Conservation (phyloP, 2,113 vertebrate genomes). For the Perca fluviatilis region DNA sequence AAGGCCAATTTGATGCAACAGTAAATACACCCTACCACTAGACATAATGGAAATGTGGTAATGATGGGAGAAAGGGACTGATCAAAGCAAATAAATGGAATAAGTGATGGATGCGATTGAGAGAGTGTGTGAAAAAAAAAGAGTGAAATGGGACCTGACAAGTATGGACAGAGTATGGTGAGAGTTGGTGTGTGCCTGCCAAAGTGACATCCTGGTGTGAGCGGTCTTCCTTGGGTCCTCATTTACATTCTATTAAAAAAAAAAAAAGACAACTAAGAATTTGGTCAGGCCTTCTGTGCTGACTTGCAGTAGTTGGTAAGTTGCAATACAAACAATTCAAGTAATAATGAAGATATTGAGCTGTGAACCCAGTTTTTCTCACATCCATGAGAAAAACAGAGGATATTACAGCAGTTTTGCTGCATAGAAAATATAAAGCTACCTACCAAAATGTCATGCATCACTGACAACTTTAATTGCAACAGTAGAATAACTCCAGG, state of each 20-base stretch:
- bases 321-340: not conserved
- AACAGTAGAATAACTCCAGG: slow-evolving; percentile 1
- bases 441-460: not conserved
- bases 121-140: slow-evolving; percentile 43
- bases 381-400: not conserved
- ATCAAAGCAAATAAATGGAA: not conserved
- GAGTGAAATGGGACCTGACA: slow-evolving; percentile 33
- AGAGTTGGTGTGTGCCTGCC: slow-evolving; percentile 72
- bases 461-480: not conserved
- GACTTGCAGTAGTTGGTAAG: not conserved
- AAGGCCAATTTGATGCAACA: not conserved
- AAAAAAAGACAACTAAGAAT: slow-evolving; percentile 46
- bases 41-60: not conserved
- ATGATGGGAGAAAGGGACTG: not conserved
- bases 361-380: not conserved
- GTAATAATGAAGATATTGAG: not conserved
- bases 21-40: not conserved
- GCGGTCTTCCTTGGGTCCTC: slow-evolving; percentile 51
- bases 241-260: slow-evolving; percentile 70
- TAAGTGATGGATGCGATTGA: slow-evolving; percentile 21
- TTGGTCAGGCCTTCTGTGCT: not conserved
- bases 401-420: not conserved
- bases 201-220: slow-evolving; percentile 76
- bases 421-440: not conserved
- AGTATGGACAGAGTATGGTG: slow-evolving; percentile 38